A percentile compares a stretch with the other conserved stretches of the same genome.
Evolutionary conservation across 2,888 invertebrate species (phyloP).

Genomic region (Carabus problematicus): DNA sequence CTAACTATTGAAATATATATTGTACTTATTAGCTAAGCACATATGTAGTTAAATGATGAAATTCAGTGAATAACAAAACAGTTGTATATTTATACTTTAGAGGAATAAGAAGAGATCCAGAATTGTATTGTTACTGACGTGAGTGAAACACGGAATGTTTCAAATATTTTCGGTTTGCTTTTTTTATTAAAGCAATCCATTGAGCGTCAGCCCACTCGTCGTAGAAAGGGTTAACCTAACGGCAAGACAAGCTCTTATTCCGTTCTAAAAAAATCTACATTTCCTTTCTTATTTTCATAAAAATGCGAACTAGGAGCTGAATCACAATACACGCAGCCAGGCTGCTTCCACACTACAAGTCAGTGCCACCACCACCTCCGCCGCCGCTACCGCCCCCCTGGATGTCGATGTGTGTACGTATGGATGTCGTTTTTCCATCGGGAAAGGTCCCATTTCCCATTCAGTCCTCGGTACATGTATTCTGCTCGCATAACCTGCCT

Average conservation of each 20-base stretch:
- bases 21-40: no score
- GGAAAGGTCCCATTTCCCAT: no score
- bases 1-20: not conserved
- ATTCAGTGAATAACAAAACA: no score
- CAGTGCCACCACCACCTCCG: not conserved
- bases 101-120: no score
- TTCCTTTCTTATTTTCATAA: conserved; percentile 52
- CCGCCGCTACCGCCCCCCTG: conserved; percentile 3
- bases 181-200: conserved; percentile 38
- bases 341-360: conserved; percentile 45
- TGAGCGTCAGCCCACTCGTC: conserved; percentile 26
- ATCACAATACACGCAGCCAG: conserved; percentile 48
- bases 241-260: conserved; percentile 30
- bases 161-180: conserved; percentile 9
- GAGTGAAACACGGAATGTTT: conserved; percentile 2
- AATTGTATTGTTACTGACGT: no score
- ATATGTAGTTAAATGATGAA: no score
- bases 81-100: no score
- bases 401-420: conserved; percentile 44
- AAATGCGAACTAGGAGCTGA: conserved; percentile 49
- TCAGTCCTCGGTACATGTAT: not conserved
- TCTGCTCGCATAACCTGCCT: conserved; percentile 20
- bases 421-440: no score
- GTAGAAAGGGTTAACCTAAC: conserved; percentile 38
- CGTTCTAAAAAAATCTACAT: conserved; percentile 49